A percentile compares a stretch with the other conserved stretches of the same genome.
Conservation (phyloP, 2,797 vertebrate species). For the Sebastes paucispinis region DNA sequence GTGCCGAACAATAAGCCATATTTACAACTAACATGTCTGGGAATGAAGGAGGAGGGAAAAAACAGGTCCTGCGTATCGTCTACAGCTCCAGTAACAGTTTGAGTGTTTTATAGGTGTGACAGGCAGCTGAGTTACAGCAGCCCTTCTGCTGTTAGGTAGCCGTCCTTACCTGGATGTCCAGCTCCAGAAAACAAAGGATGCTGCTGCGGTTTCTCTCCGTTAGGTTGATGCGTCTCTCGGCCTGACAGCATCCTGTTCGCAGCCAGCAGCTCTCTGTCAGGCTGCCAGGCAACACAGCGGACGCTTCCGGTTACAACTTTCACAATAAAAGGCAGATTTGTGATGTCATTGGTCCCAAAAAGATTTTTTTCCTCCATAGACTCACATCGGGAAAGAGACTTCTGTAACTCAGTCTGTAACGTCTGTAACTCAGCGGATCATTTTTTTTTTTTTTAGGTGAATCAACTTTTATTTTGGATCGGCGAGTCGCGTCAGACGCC, state of each 20-base stretch:
- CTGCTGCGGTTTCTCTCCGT: constrained; percentile 56
- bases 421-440: too few relatives aligned
- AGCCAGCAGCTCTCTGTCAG: constrained; percentile 16
- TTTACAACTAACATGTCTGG: constrained; percentile 22
- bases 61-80: neutral
- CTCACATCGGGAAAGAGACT: too few relatives aligned
- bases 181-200: constrained; percentile 67
- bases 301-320: constrained; percentile 31
- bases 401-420: too few relatives aligned
- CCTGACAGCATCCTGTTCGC: constrained; percentile 72
- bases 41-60: neutral
- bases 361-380: accelerated
- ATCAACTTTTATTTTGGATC: too few relatives aligned
- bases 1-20: constrained; percentile 59
- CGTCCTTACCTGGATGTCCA: constrained; percentile 52
- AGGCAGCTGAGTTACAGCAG: neutral
- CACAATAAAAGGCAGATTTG: constrained; percentile 27
- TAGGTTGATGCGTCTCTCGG: constrained; percentile 58
- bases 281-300: accelerated
- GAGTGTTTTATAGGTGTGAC: neutral
- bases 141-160: accelerated
- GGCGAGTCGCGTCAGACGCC: too few relatives aligned
- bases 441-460: too few relatives aligned
- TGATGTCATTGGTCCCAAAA: too few relatives aligned
- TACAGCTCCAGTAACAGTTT: neutral